Evolutionary conservation across 2,113 vertebrate genomes (phyloP), one percentile per base, ranked within the genome.

Genomic region (Turdus rufiventris): DNA sequence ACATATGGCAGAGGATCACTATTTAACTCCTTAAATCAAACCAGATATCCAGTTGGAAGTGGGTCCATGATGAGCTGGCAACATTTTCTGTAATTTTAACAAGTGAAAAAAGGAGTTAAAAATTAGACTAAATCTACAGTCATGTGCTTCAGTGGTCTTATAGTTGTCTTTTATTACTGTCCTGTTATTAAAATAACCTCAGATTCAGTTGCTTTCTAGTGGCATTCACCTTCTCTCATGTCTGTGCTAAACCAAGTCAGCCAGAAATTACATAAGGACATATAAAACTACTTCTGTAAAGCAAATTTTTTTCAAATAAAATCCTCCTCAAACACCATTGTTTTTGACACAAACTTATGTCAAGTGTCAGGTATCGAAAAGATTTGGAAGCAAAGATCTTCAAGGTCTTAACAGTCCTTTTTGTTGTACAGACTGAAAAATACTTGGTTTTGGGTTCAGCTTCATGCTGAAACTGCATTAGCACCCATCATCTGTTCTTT

Each of bases 1-100:
- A 96, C 98, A 98, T 97, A 96, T 98, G 98, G 96, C 79, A 94
- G 91, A 96, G 91, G 93, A 97, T 97, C 95, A 97, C 97, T 97
- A 98, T 97, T 97, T 92, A 97, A 97, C 96, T 97, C 97, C 95
- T 96, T 96, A 97, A 97, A 97, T 95, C 86, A 97, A 97, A 96
- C 81, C 95, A 95, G 96, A 97, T 95, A 97, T 72, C 74, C 76
- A 97, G 88, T 96, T 97, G 96, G 97, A 98, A 97, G 96, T 95
- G 88, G 89, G 97, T 97, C 96, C 97, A 48, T 95, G 88, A 72
- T 95, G 90, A 94, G 96, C 92, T 93, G 95, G 88, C 83, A 96
- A 84, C 25, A 56, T 96, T 96, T 95, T 97, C 86, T 95, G 68
- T 92, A 70, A 91, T 91, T 97, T 97, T 97, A 97, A 90, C 91